Evolutionary conservation across 2,113 vertebrate species (phyloP).

Genomic region (Apodemus speciosus): DNA sequence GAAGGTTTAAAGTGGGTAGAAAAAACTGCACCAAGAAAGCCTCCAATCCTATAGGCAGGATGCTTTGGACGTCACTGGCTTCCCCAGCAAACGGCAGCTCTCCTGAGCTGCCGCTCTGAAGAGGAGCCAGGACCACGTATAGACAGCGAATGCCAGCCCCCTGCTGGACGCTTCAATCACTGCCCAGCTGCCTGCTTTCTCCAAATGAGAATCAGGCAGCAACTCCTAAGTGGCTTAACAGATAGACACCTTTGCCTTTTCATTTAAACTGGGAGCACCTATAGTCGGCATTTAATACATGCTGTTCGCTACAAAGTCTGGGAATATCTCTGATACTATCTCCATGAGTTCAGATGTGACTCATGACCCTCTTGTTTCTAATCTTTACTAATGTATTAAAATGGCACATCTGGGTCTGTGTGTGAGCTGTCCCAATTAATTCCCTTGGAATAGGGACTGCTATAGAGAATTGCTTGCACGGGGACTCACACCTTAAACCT

Average conservation of each 20-base stretch:
- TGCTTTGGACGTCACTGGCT: slow-evolving; percentile 79
- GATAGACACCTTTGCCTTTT: slow-evolving; percentile 12
- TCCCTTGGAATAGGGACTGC: neutral
- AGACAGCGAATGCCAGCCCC: slow-evolving; percentile 85
- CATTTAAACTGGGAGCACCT: neutral
- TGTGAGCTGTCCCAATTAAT: neutral
- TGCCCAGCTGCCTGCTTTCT: slow-evolving; percentile 58
- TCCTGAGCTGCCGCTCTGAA: slow-evolving; percentile 39
- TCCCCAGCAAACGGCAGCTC: slow-evolving; percentile 68
- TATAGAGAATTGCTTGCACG: neutral
- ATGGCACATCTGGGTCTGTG: neutral
- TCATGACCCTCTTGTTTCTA: neutral
- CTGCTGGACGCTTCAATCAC: slow-evolving; percentile 83
- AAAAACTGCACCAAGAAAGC: slow-evolving; percentile 76
- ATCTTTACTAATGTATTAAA: slow-evolving; percentile 2
- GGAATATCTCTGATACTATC: neutral
- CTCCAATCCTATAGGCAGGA: slow-evolving; percentile 83
- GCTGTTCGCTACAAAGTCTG: neutral
- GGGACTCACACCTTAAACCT: slow-evolving; percentile 4
- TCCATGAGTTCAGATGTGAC: neutral
- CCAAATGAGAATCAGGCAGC: neutral
- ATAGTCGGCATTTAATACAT: neutral
- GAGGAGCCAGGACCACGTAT: slow-evolving; percentile 55
- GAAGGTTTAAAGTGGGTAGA: slow-evolving; percentile 80
- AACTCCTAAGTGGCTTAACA: neutral